Evolutionary conservation across 1,140 invertebrate species (phyloP).

Genomic region (Bombus affinis): DNA sequence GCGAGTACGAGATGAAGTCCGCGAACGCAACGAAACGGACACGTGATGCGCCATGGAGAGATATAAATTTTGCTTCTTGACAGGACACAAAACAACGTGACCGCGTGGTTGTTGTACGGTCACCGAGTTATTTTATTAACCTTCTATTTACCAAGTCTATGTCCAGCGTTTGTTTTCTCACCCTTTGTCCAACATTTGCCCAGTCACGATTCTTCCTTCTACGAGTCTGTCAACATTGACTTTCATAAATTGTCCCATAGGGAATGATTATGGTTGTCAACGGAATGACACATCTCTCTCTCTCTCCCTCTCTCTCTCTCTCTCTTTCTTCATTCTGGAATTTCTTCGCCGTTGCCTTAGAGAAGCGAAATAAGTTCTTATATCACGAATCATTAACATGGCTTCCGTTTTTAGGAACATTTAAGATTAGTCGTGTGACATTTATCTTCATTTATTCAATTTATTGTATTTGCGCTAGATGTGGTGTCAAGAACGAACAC

Average conservation of each 20-base stretch:
- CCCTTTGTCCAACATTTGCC: background rate
- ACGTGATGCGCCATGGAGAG: background rate
- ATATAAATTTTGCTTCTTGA: background rate
- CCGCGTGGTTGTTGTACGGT: background rate
- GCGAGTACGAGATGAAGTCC: background rate
- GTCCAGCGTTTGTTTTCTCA: background rate
- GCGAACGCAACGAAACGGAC: background rate
- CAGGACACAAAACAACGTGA: background rate
- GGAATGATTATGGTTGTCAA: background rate
- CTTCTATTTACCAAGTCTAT: background rate
- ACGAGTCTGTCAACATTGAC: background rate
- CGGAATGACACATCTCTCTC: too few relatives aligned
- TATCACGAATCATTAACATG: too few relatives aligned
- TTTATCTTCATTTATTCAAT: too few relatives aligned
- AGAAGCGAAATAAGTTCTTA: background rate
- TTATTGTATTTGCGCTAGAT: too few relatives aligned
- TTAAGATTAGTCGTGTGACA: too few relatives aligned
- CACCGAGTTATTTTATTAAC: background rate
- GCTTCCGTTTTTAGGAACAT: too few relatives aligned
- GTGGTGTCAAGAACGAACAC: background rate
- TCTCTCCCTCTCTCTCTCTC: too few relatives aligned
- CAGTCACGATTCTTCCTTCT: background rate
- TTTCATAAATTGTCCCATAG: background rate
- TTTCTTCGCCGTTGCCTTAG: background rate
- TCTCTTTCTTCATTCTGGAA: background rate